Base-by-base conservation (phyloP, 2,113 vertebrate species). In the Phylloscopus trochiloides region DNA sequence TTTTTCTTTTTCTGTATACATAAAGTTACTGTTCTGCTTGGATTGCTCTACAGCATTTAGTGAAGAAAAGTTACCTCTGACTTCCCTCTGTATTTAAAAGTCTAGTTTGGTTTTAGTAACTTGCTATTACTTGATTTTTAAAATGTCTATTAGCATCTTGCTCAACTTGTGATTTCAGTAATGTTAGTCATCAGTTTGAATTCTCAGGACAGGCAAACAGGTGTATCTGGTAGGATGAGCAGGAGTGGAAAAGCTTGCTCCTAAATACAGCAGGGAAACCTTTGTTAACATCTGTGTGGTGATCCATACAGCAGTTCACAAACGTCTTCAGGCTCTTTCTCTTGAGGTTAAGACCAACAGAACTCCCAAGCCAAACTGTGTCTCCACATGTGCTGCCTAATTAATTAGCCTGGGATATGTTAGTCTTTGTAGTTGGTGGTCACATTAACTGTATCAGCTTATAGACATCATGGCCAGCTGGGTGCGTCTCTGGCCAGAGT, bases 141-240 rank as follows among this genome's bases (percentile, higher is more conserved):
- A 92, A 82, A 88, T 43, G 57, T 91, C 92, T 65, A 76, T 88
- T 95, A 95, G 57, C 79, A 81, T 66, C 93, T 96, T 97, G 85
- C 92, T 95, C 75, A 95, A 75, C 92, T 74, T 92, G 88, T 93
- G 93, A 78, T 93, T 95, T 96, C 77, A 72, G 73, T 79, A 22
- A 84, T 68, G 92, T 97, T 96, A 96, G 54, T 97, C 81, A 95
- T 92, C 17, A 0, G 48, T 86, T 85, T 75, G 96, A 90, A 70
- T 94, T 76, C 68, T 84, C 77, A 79, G 76, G 62, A 75, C 57
- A 73, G 62, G 36, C 93, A 97, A 97, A 91, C 92, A 96, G 72
- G 83, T 96, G 89, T 86, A 91, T 97, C 86, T 97, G 83, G 94
- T 95, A 96, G 92, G 78, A 96, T 97, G 93, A 95, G 85, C 45